Evolutionary conservation across 1,140 invertebrate genomes (phyloP).

Genomic region (Cydia fagiglandana): DNA sequence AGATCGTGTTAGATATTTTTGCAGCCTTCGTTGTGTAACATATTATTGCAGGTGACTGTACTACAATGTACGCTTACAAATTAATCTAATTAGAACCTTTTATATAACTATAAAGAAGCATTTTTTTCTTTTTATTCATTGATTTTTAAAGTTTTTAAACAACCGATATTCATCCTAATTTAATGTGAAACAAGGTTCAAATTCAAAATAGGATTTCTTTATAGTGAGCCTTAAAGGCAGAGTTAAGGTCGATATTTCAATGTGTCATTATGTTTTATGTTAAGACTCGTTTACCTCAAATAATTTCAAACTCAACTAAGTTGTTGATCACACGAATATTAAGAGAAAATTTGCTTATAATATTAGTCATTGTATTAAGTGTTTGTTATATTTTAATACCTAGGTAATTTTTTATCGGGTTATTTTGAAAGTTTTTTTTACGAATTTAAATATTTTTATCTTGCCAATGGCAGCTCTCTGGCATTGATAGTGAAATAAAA

Average conservation of each 20-base stretch:
- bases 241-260: neutral
- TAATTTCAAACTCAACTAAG: neutral
- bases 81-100: too few species aligned
- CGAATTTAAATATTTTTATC: neutral
- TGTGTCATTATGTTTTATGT: neutral
- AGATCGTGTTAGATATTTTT: too few species aligned
- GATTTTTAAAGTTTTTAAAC: too few species aligned
- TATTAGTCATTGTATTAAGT: slow-evolving; percentile 19
- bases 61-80: too few species aligned
- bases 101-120: too few species aligned
- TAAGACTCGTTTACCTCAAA: neutral
- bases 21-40: too few species aligned
- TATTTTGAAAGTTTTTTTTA: neutral
- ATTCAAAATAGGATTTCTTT: too few species aligned
- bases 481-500: neutral
- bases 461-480: slow-evolving; percentile 31
- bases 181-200: too few species aligned
- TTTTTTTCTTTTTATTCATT: too few species aligned
- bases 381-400: slow-evolving; percentile 10
- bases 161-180: too few species aligned
- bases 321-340: neutral
- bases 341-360: neutral
- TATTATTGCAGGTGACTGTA: too few species aligned
- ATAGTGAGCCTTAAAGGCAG: too few species aligned
- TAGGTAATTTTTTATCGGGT: neutral